These are phyloP conservation scores for Pomacea canaliculata DNA, from an alignment of 2,888 invertebrate species.

Conservation along the genomic window DNA sequence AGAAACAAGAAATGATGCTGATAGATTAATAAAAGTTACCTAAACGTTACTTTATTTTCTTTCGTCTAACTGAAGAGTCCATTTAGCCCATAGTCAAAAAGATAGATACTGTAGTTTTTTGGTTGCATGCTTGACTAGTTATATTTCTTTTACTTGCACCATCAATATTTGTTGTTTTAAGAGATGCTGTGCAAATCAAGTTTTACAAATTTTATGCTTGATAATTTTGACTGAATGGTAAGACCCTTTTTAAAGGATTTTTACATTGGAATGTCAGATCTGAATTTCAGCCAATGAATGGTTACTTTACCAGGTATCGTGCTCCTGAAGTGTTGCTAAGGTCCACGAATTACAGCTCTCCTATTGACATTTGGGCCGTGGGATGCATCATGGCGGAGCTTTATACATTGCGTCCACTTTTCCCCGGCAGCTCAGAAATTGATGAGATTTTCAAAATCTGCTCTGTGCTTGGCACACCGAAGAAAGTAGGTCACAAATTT, in stretches of 20 bases:
- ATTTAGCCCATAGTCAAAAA: no score
- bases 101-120: no score
- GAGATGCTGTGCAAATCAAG: no score
- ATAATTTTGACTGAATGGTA: no score
- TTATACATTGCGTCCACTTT: slow-evolving; percentile 93
- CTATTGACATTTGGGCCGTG: slow-evolving; percentile 98
- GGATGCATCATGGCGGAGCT: slow-evolving; percentile 98
- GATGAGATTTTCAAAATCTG: slow-evolving; percentile 96
- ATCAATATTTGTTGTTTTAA: no score
- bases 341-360: slow-evolving; percentile 94
- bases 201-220: no score
- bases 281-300: no score
- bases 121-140: no score
- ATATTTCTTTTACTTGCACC: no score
- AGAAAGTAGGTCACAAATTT: slow-evolving; percentile 74
- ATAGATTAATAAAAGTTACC: neutral
- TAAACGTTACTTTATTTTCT: neutral
- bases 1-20: neutral
- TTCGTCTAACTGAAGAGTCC: no score
- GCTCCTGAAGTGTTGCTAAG: slow-evolving; percentile 95
- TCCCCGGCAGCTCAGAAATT: slow-evolving; percentile 96
- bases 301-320: slow-evolving; percentile 78
- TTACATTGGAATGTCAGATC: no score
- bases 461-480: slow-evolving; percentile 92
- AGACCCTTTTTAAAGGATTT: no score